A percentile compares a stretch with the other conserved stretches of the same genome.
These are phyloP conservation scores for Chlorodrepanis virens DNA, from an alignment of 2,113 vertebrate genomes.

Conservation along the genomic window DNA sequence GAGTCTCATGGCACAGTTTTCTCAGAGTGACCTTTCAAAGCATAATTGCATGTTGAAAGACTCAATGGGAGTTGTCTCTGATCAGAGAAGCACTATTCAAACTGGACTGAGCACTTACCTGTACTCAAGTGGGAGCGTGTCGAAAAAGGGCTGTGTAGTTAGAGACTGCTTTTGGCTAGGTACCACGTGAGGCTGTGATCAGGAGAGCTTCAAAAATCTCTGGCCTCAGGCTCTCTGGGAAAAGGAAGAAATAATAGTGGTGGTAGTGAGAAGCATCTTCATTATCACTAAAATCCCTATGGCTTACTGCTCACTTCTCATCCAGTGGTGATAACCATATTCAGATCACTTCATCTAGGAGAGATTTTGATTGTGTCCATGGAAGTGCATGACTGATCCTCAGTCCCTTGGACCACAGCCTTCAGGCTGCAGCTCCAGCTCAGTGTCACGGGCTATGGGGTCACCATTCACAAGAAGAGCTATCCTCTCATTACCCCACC, in stretches of 20 bases:
- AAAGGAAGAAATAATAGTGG: neutral
- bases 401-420: accelerated
- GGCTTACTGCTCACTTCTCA: neutral
- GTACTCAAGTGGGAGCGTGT: neutral
- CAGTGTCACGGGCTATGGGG: accelerated
- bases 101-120: neutral
- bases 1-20: neutral
- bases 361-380: neutral
- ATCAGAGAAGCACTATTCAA: neutral
- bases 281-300: neutral
- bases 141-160: neutral
- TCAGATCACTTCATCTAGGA: neutral
- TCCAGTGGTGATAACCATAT: neutral
- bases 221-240: neutral
- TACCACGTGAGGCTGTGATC: neutral
- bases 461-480: neutral
- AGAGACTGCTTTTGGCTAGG: neutral
- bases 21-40: slow-evolving; percentile 19
- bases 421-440: neutral
- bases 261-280: neutral
- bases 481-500: neutral
- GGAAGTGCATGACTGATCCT: neutral
- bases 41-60: slow-evolving; percentile 19
- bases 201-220: neutral
- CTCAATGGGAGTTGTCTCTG: neutral